phyloP scores from a whole-genome alignment of 1,140 invertebrate species.

The Zelostemma sp. region DNA sequence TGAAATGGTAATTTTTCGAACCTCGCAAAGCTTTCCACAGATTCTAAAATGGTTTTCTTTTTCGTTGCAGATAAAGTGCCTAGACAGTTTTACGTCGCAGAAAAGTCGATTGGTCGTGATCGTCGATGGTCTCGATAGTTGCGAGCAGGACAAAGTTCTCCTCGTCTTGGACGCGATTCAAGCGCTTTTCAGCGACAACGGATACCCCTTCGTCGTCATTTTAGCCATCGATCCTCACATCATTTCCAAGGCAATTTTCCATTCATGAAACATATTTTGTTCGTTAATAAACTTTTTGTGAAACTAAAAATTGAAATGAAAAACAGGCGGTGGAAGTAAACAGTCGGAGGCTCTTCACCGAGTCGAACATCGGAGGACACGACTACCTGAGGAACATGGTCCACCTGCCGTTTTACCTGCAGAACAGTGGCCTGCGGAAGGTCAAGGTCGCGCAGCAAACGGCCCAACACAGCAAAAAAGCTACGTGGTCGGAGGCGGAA shows the following conservation, averaged over 20 bases:
- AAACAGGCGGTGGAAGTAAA: slow-evolving; percentile 91
- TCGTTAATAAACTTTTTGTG: background rate
- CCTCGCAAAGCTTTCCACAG: too few relatives aligned
- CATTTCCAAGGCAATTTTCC: slow-evolving; percentile 82
- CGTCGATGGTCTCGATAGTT: slow-evolving; percentile 97
- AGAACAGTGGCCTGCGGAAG: slow-evolving; percentile 93
- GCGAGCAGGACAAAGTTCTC: slow-evolving; percentile 96
- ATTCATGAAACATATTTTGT: background rate
- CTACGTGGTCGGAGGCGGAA: slow-evolving; percentile 65
- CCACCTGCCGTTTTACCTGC: slow-evolving; percentile 96
- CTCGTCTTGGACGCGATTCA: slow-evolving; percentile 94
- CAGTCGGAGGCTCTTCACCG: slow-evolving; percentile 84
- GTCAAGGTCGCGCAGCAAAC: slow-evolving; percentile 89
- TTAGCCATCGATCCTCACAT: slow-evolving; percentile 97
- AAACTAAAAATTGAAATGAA: background rate
- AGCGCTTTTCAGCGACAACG: slow-evolving; percentile 68
- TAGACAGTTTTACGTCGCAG: slow-evolving; percentile 91
- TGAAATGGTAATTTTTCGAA: slow-evolving; percentile 78
- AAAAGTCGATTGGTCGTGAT: slow-evolving; percentile 95
- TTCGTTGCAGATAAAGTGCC: slow-evolving; percentile 76
- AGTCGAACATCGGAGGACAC: slow-evolving; percentile 92
- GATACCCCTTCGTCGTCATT: slow-evolving; percentile 93
- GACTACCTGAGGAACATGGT: slow-evolving; percentile 97
- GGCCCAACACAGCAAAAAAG: slow-evolving; percentile 70
- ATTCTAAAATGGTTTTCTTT: slow-evolving; percentile 9